Evolutionary conservation across 2,797 vertebrate genomes (phyloP).

Genomic region (Chrysocyon brachyurus): DNA sequence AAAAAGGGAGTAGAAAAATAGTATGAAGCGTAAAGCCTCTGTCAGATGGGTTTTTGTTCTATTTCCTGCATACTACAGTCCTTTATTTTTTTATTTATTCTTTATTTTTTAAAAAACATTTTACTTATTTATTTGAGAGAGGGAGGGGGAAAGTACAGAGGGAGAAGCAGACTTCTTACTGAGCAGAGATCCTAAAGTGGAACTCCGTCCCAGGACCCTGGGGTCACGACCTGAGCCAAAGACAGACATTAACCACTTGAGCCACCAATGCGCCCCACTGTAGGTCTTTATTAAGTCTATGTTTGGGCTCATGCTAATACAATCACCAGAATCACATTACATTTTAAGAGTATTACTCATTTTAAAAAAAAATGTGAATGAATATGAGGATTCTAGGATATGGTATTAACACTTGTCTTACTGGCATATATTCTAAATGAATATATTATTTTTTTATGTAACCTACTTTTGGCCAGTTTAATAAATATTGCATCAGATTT

Average conservation of each 20-base stretch:
- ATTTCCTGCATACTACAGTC: background rate
- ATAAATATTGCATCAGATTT: slow-evolving; percentile 12
- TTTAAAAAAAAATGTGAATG: background rate
- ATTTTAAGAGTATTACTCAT: background rate
- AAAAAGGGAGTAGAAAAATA: background rate
- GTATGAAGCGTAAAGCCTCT: background rate
- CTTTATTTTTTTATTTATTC: background rate
- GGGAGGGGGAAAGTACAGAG: too few relatives aligned
- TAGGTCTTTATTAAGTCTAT: background rate
- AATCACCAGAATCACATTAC: background rate
- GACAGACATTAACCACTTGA: too few relatives aligned
- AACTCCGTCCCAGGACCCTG: too few relatives aligned
- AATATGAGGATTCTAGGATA: background rate
- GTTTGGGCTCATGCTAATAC: background rate
- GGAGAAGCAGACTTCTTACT: too few relatives aligned
- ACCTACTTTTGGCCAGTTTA: background rate
- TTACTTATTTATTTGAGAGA: too few relatives aligned
- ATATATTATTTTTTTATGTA: background rate
- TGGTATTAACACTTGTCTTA: background rate
- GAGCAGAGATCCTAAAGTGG: too few relatives aligned
- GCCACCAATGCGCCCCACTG: too few relatives aligned
- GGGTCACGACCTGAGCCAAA: too few relatives aligned
- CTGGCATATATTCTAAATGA: background rate
- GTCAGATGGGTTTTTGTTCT: background rate
- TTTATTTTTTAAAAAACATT: too few relatives aligned